Evolutionary conservation across 1,140 invertebrate genomes (phyloP).

Genomic region (Babylonia areolata): DNA sequence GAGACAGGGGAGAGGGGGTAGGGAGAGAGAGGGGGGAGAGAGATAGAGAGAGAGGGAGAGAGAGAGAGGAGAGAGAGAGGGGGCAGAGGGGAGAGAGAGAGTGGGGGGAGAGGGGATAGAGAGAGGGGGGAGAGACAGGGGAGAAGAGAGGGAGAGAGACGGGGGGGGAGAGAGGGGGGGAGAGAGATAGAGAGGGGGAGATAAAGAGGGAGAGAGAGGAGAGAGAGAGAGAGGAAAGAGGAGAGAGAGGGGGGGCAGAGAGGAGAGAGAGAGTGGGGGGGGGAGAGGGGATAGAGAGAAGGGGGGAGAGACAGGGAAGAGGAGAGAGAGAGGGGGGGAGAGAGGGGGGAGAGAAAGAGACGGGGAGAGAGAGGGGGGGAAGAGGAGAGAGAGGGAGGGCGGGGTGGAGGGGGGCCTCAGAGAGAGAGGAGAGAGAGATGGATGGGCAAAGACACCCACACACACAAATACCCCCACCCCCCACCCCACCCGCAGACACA

Average conservation of each 20-base stretch:
- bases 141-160: not conserved
- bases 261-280: not conserved
- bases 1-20: not conserved
- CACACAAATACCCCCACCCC: too few species aligned
- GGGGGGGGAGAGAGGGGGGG: not conserved
- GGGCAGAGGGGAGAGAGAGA: too few species aligned
- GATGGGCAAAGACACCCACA: too few species aligned
- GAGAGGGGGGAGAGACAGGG: not conserved
- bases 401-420: not conserved
- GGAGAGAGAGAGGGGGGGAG: not conserved
- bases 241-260: not conserved
- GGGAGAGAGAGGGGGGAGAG: not conserved
- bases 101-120: not conserved
- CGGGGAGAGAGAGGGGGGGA: not conserved
- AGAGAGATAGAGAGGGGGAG: not conserved
- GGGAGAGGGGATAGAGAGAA: not conserved
- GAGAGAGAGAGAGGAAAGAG: not conserved
- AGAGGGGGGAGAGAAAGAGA: not conserved
- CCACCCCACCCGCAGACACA: too few species aligned
- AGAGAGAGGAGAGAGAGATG: too few species aligned
- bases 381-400: not conserved
- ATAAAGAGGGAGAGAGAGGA: not conserved
- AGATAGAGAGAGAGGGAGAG: not conserved
- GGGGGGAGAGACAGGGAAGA: not conserved
- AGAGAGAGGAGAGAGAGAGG: too few species aligned